Base-by-base conservation (phyloP, 2,113 vertebrate genomes). In the Lophotis ruficrista region DNA sequence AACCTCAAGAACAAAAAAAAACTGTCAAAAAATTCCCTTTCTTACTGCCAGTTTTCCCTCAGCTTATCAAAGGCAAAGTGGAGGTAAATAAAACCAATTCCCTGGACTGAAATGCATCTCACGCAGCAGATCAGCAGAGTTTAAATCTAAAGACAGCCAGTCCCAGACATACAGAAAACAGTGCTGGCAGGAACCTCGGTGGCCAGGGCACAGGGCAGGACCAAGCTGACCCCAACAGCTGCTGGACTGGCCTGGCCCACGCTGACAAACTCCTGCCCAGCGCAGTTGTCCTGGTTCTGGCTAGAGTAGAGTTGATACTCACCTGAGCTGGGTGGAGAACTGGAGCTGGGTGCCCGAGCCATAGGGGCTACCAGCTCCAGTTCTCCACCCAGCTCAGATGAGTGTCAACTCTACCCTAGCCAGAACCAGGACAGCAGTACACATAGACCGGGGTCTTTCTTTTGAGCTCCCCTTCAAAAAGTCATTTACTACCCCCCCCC, bases 401-500 rank as follows among this genome's bases (percentile, higher is more conserved):
- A n/a, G n/a, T n/a, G n/a, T n/a, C n/a, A n/a, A n/a, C n/a, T n/a
- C n/a, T n/a, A n/a, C n/a, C n/a, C n/a, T n/a, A n/a, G n/a, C n/a
- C n/a, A n/a, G n/a, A n/a, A n/a, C n/a, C n/a, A n/a, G n/a, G n/a
- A n/a, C n/a, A n/a, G n/a, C n/a, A n/a, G n/a, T n/a, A 33, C 45
- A 47, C 14, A 17, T 24, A 58, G 31, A n/a, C 38, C 25, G 33
- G 37, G 23, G 6, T 3, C 31, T 71, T 54, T 4, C 61, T 51
- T 64, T 33, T 0, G 3, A 48, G 53, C 5, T 48, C 16, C 70
- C 14, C 5, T 21, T 54, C 57, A 86, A 64, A 33, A 89, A 43
- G 13, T 30, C 1, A 0, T 77, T 76, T 35, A 13, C 15, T 18
- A 22, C 15, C 18, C 12, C 18, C 12, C 5, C 3, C 23, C 51